Evolutionary conservation across 2,888 invertebrate genomes (phyloP), one percentile per base, ranked within the genome.

Genomic region (Pharmacophagus antenor): DNA sequence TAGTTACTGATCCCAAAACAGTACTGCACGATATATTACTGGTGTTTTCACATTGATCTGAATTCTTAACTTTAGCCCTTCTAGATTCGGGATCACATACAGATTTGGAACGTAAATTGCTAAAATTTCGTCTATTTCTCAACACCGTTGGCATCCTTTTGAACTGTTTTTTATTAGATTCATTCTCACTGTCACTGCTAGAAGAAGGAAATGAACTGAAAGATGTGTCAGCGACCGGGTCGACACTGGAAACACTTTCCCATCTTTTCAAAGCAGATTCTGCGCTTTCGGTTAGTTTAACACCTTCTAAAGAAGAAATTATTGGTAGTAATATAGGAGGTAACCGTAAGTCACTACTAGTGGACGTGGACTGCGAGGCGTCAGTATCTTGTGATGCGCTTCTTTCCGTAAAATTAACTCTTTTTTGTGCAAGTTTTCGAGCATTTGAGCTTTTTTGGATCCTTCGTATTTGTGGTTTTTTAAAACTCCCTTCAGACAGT

Each of bases 301-400:
- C 88, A 60, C 87, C 90, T 77, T 93, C 93, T 69, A 94, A 80
- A 63, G 93, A 93, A 66, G 93, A 93, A 64, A 94, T 93, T 58
- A 94, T 94, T 27, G 94, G 94, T 41, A 94, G 84, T 67, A 95
- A 82, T 73, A 95, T 95, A 2, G 95, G 95, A 8, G 95, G 95
- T 48, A 95, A 82, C 74, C 94, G 90, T 68, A 94, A 82, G 65
- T 94, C 94, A 69, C 92, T 92, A 65, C 91, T 91, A 0, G 92
- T 92, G 0, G 92, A 92, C 6, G 93, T 92, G 15, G 92, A 92
- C 71, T 92, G 91, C 0, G 93, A 93, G 31, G 87, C 91, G 67
- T 93, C 93, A 0, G 93, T 93, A 60, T 93, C 93, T 76, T 93
- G 93, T 10, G 93, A 93, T n/a, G 85, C 86, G 63, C 91, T 91